These are phyloP conservation scores for Anableps anableps DNA, from an alignment of 2,797 vertebrate species.

Conservation along the genomic window DNA sequence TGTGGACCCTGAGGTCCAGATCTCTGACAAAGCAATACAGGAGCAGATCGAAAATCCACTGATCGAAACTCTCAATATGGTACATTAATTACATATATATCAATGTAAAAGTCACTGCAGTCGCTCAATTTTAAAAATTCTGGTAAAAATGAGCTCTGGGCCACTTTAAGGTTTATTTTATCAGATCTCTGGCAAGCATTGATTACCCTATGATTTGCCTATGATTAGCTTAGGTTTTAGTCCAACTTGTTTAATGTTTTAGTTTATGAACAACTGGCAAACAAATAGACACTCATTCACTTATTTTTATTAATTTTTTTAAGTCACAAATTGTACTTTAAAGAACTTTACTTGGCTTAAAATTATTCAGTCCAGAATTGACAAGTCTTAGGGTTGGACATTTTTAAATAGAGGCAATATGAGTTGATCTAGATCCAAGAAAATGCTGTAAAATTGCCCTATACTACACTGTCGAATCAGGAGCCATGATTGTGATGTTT, in stretches of 20 bases:
- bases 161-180: background rate
- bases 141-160: background rate
- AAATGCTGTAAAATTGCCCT: background rate
- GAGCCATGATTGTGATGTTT: background rate
- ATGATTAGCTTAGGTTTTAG: no score
- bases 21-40: slow-evolving; percentile 75
- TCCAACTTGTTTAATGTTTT: background rate
- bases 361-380: background rate
- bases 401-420: background rate
- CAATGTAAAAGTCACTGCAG: background rate
- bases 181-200: background rate
- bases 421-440: background rate
- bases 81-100: slow-evolving; percentile 26
- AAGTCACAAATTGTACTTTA: background rate
- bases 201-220: no score
- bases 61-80: slow-evolving; percentile 71
- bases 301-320: background rate
- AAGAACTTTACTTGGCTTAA: background rate
- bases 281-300: no score
- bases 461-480: background rate
- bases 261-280: background rate
- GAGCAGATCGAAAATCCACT: slow-evolving; percentile 73
- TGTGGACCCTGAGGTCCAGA: slow-evolving; percentile 81
- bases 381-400: background rate
- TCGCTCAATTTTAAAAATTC: background rate